phyloP scores from a whole-genome alignment of 2,113 vertebrate species.

The Salvelinus fontinalis region DNA sequence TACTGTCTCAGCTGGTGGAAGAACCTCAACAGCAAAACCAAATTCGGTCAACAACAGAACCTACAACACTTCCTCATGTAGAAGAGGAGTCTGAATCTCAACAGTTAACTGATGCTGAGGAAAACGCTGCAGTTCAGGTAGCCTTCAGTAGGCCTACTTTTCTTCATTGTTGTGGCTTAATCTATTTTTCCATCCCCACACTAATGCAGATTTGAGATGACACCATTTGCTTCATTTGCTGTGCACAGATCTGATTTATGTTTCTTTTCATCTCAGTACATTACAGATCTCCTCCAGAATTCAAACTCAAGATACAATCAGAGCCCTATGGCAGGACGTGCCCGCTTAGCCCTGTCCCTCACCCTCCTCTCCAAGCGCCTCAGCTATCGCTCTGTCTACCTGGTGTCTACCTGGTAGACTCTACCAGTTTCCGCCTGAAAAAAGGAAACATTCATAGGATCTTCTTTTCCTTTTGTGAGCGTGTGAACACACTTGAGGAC shows the following conservation, averaged over 20 bases:
- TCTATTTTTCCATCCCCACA: neutral
- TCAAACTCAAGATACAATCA: slow-evolving; percentile 49
- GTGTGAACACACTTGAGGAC: slow-evolving; percentile 57
- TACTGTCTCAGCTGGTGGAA: slow-evolving; percentile 22
- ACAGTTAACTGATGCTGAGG: slow-evolving; percentile 12
- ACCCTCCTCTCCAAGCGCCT: slow-evolving; percentile 66
- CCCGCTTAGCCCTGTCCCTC: slow-evolving; percentile 71
- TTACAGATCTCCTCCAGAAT: slow-evolving; percentile 67
- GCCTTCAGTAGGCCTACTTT: neutral
- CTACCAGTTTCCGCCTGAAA: slow-evolving; percentile 69
- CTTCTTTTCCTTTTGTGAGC: slow-evolving; percentile 75
- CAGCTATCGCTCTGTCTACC: slow-evolving; percentile 68
- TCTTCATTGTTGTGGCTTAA: neutral
- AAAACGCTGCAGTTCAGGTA: slow-evolving; percentile 59
- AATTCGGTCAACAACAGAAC: slow-evolving; percentile 4
- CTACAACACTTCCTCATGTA: neutral
- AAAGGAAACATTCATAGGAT: slow-evolving; percentile 76
- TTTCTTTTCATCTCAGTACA: slow-evolving; percentile 46
- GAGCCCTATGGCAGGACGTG: slow-evolving; percentile 65
- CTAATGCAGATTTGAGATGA: neutral
- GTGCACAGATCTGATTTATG: neutral
- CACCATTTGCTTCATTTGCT: neutral
- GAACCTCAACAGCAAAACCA: slow-evolving; percentile 9
- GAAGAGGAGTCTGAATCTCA: neutral
- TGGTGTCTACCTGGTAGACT: no score